Conservation (phyloP, 1,140 invertebrate species). For the Drosophila mojavensis region DNA sequence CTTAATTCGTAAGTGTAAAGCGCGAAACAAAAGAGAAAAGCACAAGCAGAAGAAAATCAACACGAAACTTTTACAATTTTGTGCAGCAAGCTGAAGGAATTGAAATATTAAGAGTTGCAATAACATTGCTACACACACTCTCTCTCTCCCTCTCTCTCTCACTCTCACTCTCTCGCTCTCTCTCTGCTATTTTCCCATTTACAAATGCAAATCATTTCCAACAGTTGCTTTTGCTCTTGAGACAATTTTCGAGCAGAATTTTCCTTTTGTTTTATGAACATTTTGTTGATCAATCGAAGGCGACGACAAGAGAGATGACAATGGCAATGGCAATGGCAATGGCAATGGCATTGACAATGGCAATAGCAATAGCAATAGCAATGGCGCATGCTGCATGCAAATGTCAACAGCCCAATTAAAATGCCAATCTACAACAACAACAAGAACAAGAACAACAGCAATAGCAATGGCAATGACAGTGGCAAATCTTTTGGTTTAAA, state of each 20-base stretch:
- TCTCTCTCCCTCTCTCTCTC: too few relatives aligned
- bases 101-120: too few relatives aligned
- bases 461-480: slow-evolving; percentile 6
- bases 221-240: neutral
- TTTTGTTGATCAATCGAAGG: slow-evolving; percentile 12
- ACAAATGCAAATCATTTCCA: neutral
- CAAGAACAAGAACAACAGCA: slow-evolving; percentile 3
- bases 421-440: slow-evolving; percentile 13
- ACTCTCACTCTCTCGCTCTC: too few relatives aligned
- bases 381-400: slow-evolving; percentile 15
- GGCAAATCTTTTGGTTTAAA: slow-evolving; percentile 5
- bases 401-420: slow-evolving; percentile 58
- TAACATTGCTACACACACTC: too few relatives aligned
- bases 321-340: neutral
- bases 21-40: too few relatives aligned
- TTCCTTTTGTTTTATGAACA: slow-evolving; percentile 12
- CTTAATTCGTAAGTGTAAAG: slow-evolving; percentile 38
- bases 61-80: slow-evolving; percentile 16
- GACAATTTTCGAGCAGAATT: neutral
- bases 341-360: slow-evolving; percentile 2
- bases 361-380: neutral
- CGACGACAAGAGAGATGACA: slow-evolving; percentile 6
- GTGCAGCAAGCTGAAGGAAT: slow-evolving; percentile 7
- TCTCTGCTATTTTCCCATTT: too few relatives aligned
- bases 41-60: neutral